phyloP scores from a whole-genome alignment of 2,113 vertebrate genomes.

The Salminus brasiliensis region DNA sequence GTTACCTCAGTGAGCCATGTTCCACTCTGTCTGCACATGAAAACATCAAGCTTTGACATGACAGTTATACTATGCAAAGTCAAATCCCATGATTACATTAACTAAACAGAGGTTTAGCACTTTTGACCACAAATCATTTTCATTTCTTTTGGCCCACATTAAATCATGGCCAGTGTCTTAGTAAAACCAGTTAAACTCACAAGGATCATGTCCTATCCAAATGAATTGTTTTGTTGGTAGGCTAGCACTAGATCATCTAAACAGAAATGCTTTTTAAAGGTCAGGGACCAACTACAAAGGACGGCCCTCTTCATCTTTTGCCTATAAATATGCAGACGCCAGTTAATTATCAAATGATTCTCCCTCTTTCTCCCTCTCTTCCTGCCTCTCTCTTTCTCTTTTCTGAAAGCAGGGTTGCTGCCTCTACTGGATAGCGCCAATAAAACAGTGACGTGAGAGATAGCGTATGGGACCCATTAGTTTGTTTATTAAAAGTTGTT shows the following conservation, averaged over 20 bases:
- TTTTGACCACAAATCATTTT: background rate
- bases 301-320: conserved; percentile 72
- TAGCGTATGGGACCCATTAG: conserved; percentile 85
- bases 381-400: background rate
- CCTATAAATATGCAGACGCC: conserved; percentile 77
- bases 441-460: conserved; percentile 67
- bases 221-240: background rate
- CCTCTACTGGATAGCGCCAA: conserved; percentile 56
- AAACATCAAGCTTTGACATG: no score
- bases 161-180: background rate
- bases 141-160: background rate
- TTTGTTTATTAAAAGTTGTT: conserved; percentile 89
- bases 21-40: background rate
- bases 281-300: conserved; percentile 65
- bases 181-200: background rate
- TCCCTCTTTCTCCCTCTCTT: conserved; percentile 14
- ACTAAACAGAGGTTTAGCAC: background rate
- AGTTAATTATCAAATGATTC: conserved; percentile 74
- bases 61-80: background rate
- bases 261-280: conserved; percentile 51
- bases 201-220: conserved; percentile 34
- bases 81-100: background rate
- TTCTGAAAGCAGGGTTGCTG: conserved; percentile 19
- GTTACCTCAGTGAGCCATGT: no score
- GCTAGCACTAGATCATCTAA: conserved; percentile 24